These are phyloP conservation scores for Amblyornis subalaris DNA, from an alignment of 2,113 vertebrate species.

Conservation along the genomic window DNA sequence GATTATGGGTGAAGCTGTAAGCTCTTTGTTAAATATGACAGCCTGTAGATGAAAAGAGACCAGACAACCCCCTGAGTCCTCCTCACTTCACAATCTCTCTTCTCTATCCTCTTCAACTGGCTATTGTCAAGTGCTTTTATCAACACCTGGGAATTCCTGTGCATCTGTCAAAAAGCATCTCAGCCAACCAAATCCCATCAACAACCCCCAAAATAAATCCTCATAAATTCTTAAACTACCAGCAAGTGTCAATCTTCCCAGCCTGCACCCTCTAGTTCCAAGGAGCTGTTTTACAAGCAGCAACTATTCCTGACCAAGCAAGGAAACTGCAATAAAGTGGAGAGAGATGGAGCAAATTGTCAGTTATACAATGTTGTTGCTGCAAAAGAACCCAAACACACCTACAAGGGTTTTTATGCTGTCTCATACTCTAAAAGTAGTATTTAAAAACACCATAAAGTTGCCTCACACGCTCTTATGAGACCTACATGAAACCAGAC, in stretches of 20 bases:
- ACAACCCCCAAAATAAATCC: background rate
- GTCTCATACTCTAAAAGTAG: background rate
- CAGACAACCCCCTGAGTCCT: rapidly evolving
- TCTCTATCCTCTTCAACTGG: background rate
- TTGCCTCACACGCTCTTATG: background rate
- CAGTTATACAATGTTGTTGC: background rate
- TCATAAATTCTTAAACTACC: background rate
- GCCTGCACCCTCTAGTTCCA: background rate
- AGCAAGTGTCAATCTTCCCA: background rate
- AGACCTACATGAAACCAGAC: background rate
- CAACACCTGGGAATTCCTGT: background rate
- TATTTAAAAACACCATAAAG: background rate
- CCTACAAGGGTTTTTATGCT: background rate
- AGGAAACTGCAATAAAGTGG: background rate
- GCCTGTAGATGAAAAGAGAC: background rate
- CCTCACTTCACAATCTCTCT: background rate
- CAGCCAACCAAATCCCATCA: background rate
- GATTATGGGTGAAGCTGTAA: background rate
- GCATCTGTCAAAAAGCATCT: background rate
- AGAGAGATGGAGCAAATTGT: background rate
- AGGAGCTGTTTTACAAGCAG: background rate
- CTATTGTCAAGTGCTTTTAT: background rate
- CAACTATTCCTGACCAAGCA: background rate
- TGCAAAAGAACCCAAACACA: background rate
- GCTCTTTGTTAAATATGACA: background rate